Percentiles rank a stretch among this genome's conserved stretches.
Evolutionary conservation across 2,113 vertebrate genomes (phyloP).

Genomic region (Cairina moschata): DNA sequence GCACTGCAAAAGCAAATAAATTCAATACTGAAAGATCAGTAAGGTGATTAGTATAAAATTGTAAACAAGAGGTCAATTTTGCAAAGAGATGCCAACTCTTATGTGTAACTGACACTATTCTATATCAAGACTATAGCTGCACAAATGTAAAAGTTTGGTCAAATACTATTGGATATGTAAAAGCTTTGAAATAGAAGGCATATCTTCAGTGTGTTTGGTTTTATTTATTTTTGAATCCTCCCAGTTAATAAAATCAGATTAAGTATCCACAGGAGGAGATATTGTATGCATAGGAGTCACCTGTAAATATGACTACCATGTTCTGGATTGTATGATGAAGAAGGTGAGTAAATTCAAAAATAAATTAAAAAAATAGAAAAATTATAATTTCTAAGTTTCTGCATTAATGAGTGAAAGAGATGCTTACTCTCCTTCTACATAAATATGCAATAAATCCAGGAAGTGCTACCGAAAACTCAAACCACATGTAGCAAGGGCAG

Average conservation of each 20-base stretch:
- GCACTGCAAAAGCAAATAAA: constrained; percentile 77
- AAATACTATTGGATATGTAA: not conserved
- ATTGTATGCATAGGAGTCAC: not conserved
- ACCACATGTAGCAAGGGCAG: not conserved
- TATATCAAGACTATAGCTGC: not conserved
- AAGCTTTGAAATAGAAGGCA: not conserved
- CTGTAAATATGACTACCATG: not conserved
- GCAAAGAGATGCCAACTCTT: constrained; percentile 73
- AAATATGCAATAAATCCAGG: not conserved
- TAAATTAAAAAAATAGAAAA: not conserved
- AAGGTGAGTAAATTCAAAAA: not conserved
- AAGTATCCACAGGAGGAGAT: not conserved
- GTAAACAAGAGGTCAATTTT: constrained; percentile 68
- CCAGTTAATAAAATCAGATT: not conserved
- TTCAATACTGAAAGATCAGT: constrained; percentile 76
- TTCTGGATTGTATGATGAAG: not conserved
- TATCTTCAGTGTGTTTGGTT: not conserved
- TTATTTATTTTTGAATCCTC: not conserved
- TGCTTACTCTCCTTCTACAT: not conserved
- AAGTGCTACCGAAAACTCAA: not conserved
- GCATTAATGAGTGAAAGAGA: not conserved
- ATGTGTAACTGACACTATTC: not conserved
- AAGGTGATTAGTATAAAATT: constrained; percentile 70
- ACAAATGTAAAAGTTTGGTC: not conserved
- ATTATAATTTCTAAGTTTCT: not conserved